Percentiles rank a stretch among this genome's conserved stretches.
Evolutionary conservation across 2,113 vertebrate species (phyloP).

Genomic region (Sciurus niger): DNA sequence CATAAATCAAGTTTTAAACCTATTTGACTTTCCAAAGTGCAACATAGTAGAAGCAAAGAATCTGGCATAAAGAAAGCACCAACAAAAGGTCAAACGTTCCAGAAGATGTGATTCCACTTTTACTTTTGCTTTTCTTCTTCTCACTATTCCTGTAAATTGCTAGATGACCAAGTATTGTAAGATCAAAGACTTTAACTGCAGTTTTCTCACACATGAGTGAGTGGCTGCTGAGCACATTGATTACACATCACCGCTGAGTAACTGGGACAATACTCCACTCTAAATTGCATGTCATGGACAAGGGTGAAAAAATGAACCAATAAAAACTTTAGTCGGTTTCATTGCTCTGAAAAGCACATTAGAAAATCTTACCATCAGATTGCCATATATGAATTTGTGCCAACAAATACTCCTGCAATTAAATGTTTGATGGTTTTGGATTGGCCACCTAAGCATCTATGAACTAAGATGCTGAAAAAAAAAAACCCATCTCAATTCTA

Average conservation of each 20-base stretch:
- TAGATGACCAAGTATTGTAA: conserved; percentile 68
- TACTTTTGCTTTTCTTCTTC: background rate
- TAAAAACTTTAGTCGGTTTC: conserved; percentile 68
- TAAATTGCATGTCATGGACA: conserved; percentile 21
- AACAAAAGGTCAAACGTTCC: conserved; percentile 26
- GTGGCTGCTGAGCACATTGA: conserved; percentile 75
- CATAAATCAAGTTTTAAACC: conserved; percentile 71
- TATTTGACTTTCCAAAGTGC: conserved; percentile 75
- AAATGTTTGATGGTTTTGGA: conserved; percentile 48
- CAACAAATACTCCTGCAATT: conserved; percentile 52
- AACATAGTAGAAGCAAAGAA: conserved; percentile 61
- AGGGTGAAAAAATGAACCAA: conserved; percentile 63
- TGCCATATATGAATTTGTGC: conserved; percentile 72
- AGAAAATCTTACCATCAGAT: conserved; percentile 74
- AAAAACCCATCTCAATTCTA: background rate
- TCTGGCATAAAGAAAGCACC: background rate
- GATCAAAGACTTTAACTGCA: conserved; percentile 81
- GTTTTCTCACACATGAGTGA: conserved; percentile 80
- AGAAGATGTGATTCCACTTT: conserved; percentile 61
- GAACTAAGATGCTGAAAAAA: conserved; percentile 20
- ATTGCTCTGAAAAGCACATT: conserved; percentile 67
- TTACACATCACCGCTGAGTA: conserved; percentile 80
- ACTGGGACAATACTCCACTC: conserved; percentile 72
- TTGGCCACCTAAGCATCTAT: background rate
- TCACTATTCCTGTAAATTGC: conserved; percentile 82